phyloP scores from a whole-genome alignment of 1,140 invertebrate genomes.

The Tigriopus japonicus region DNA sequence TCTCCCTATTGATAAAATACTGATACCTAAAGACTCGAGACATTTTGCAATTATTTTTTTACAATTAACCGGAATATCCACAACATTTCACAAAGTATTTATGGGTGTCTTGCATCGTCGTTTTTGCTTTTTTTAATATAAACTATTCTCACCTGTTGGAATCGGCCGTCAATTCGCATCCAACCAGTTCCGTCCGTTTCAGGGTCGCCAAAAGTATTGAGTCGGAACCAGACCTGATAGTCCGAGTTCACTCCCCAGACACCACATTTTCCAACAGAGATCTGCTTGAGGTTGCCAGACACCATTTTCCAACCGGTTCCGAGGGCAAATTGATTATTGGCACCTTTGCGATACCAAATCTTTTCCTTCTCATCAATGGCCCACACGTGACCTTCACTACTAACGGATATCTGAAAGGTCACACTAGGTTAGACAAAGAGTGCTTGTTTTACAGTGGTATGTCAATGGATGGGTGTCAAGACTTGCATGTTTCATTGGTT shows the following conservation, averaged over 20 bases:
- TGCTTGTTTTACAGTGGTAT: too few relatives aligned
- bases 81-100: too few relatives aligned
- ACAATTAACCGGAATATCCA: too few relatives aligned
- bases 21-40: too few relatives aligned
- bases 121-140: too few relatives aligned
- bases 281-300: not conserved
- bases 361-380: not conserved
- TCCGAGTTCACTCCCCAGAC: not conserved
- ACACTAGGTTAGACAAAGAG: not conserved
- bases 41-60: too few relatives aligned
- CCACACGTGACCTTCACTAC: not conserved
- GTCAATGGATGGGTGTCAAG: too few relatives aligned
- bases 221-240: not conserved
- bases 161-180: not conserved
- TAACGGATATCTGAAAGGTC: not conserved
- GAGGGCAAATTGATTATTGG: not conserved
- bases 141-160: not conserved
- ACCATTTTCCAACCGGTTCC: not conserved
- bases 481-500: conserved; percentile 18
- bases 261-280: not conserved
- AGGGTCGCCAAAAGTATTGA: not conserved
- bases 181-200: not conserved
- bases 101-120: too few relatives aligned
- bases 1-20: too few relatives aligned
- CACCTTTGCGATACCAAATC: not conserved